phyloP scores from a whole-genome alignment of 2,888 invertebrate species.

The Polydesmus complanatus region DNA sequence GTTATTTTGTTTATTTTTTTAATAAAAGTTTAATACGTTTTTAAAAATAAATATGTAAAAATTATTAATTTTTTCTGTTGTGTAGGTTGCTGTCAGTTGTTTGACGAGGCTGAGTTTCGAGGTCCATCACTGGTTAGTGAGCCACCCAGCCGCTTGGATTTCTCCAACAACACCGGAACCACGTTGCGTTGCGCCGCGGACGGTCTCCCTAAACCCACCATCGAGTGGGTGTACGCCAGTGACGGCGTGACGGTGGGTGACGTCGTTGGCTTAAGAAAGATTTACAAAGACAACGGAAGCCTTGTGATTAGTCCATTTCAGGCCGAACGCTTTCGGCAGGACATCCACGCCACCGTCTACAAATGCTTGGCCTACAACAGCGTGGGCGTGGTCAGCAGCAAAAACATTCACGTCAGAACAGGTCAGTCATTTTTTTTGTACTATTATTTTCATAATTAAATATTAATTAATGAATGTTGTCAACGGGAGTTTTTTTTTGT shows the following conservation, averaged over 20 bases:
- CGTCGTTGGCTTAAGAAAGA: slow-evolving; percentile 7
- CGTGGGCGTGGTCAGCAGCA: slow-evolving; percentile 11
- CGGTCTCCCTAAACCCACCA: slow-evolving; percentile 3
- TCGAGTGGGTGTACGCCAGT: slow-evolving; percentile 8
- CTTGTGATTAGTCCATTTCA: slow-evolving; percentile 10
- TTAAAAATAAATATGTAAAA: too few species aligned
- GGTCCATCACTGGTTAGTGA: slow-evolving; percentile 13
- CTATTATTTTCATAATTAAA: too few species aligned
- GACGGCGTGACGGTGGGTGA: slow-evolving; percentile 9
- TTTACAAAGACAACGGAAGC: slow-evolving; percentile 13
- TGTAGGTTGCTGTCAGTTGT: neutral
- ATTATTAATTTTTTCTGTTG: too few species aligned
- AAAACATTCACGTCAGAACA: slow-evolving; percentile 12
- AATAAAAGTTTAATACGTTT: too few species aligned
- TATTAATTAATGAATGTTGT: too few species aligned
- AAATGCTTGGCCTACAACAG: slow-evolving; percentile 12
- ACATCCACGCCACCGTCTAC: slow-evolving; percentile 16
- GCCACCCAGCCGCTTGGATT: slow-evolving; percentile 14
- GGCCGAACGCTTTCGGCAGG: slow-evolving; percentile 15
- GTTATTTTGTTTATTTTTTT: too few species aligned
- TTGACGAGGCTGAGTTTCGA: neutral
- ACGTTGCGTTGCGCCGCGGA: slow-evolving; percentile 9
- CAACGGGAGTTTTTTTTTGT: too few species aligned
- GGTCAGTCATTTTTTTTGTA: too few species aligned
- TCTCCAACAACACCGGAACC: slow-evolving; percentile 16